phyloP scores from a whole-genome alignment of 2,888 invertebrate species.

The Abscondita cerata region DNA sequence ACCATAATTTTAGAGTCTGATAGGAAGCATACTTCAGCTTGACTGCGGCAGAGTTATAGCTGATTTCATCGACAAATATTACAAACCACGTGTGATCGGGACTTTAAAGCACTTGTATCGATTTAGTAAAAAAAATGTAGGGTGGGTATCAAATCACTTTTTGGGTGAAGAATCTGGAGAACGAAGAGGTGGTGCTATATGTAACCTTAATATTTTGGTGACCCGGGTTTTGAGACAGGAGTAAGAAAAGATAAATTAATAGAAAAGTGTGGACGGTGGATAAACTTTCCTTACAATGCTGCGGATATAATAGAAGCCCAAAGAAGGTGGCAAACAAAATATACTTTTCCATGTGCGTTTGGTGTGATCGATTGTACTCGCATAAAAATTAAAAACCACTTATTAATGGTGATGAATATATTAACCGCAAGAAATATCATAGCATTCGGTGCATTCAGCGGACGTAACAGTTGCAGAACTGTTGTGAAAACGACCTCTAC shows the following conservation, averaged over 20 bases:
- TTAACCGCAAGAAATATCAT: no score
- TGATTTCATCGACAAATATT: not conserved
- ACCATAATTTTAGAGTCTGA: not conserved
- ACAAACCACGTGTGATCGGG: not conserved
- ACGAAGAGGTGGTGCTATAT: not conserved
- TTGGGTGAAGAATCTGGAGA: not conserved
- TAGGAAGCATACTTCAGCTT: not conserved
- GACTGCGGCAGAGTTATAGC: not conserved
- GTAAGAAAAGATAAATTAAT: no score
- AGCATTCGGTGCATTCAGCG: no score
- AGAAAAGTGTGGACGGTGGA: no score
- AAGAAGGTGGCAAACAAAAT: not conserved
- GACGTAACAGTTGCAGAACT: no score
- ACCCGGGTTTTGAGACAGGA: no score
- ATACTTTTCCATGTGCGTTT: not conserved
- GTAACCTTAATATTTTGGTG: no score
- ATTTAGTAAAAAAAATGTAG: slow-evolving; percentile 5
- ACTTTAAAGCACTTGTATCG: not conserved
- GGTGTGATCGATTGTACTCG: not conserved
- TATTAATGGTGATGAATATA: not conserved
- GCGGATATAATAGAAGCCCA: not conserved
- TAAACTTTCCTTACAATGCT: no score
- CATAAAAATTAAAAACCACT: not conserved
- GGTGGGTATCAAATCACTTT: not conserved
- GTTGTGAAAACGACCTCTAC: no score